These are phyloP conservation scores for Leuciscus waleckii DNA, from an alignment of 2,797 vertebrate species.

Conservation along the genomic window DNA sequence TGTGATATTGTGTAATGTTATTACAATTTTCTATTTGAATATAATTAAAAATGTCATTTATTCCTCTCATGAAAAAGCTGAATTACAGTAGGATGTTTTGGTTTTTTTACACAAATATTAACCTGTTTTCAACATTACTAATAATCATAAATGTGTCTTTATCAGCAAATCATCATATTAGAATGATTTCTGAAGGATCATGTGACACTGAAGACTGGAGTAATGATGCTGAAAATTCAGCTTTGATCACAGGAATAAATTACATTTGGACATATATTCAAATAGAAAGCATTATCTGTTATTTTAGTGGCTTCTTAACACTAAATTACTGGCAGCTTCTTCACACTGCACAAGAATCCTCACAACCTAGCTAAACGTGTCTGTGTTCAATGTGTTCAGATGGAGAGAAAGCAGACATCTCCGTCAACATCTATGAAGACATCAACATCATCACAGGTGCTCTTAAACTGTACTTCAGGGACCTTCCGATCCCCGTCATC, in stretches of 20 bases:
- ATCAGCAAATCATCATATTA: neutral
- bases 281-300: neutral
- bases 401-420: slow-evolving; percentile 99
- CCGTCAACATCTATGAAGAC: slow-evolving; percentile 97
- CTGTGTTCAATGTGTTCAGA: slow-evolving; percentile 76
- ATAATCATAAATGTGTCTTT: neutral
- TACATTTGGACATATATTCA: neutral
- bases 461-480: slow-evolving; percentile 99
- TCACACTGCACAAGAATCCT: neutral
- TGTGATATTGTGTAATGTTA: neutral
- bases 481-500: slow-evolving; percentile 97
- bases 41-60: neutral
- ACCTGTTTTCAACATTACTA: neutral
- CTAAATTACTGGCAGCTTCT: neutral
- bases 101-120: neutral
- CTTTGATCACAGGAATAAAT: neutral
- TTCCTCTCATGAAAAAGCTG: neutral
- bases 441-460: slow-evolving; percentile 99
- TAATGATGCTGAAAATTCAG: neutral
- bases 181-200: neutral
- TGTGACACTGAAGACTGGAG: neutral
- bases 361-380: neutral
- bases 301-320: neutral
- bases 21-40: neutral
- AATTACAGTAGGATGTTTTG: neutral